phyloP scores from a whole-genome alignment of 92 coral and sea anemone species.

The Actinernus sp. region DNA sequence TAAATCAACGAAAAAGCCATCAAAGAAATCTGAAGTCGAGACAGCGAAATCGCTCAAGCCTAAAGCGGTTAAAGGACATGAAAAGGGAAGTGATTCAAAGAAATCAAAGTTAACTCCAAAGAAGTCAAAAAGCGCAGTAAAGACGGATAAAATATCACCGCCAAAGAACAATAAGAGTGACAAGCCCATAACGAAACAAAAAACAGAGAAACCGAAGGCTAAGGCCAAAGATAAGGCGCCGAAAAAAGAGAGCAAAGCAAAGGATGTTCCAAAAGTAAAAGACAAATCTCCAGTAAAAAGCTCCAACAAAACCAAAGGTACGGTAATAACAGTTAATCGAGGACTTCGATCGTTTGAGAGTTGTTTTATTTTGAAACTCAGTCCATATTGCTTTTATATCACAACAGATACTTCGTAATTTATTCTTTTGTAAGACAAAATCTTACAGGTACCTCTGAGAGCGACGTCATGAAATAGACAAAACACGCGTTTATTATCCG shows the following conservation, averaged over 20 bases:
- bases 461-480: too few relatives aligned
- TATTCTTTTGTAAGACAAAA: too few relatives aligned
- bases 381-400: too few relatives aligned
- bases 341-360: too few relatives aligned
- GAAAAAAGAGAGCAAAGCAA: constrained; percentile 8
- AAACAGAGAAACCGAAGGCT: not conserved
- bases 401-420: too few relatives aligned
- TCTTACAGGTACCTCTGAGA: too few relatives aligned
- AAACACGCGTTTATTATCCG: too few relatives aligned
- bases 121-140: not conserved
- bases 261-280: constrained; percentile 24
- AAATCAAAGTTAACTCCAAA: not conserved
- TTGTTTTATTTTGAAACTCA: too few relatives aligned
- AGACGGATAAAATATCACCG: constrained; percentile 10
- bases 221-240: constrained; percentile 17
- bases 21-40: constrained; percentile 5
- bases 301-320: constrained; percentile 20
- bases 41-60: not conserved
- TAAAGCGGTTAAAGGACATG: not conserved
- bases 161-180: not conserved
- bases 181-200: not conserved
- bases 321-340: too few relatives aligned
- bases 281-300: constrained; percentile 13
- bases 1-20: constrained; percentile 50
- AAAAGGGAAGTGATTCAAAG: not conserved